Conservation (phyloP, 2,888 invertebrate species). For the Anaspis maculata region DNA sequence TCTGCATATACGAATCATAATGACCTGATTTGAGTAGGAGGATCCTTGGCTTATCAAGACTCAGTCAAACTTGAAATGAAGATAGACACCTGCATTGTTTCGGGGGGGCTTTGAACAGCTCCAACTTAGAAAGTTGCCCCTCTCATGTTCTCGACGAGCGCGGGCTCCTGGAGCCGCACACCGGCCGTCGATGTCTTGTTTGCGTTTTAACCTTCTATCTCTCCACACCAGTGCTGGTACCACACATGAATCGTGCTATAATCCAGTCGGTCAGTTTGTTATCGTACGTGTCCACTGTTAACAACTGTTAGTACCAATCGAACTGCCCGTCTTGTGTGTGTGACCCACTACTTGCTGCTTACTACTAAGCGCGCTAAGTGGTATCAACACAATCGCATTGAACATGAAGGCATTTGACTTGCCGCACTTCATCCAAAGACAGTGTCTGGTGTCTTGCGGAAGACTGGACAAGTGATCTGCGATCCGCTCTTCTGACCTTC, state of each 20-base stretch:
- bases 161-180: too few relatives aligned
- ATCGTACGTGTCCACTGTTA: background rate
- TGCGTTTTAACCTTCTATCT: conserved; percentile 31
- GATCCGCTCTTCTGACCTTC: too few relatives aligned
- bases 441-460: conserved; percentile 23
- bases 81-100: too few relatives aligned
- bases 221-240: too few relatives aligned
- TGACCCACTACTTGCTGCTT: conserved; percentile 32
- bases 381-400: conserved; percentile 14
- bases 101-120: too few relatives aligned
- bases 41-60: too few relatives aligned
- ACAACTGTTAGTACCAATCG: too few relatives aligned
- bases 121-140: conserved; percentile 36
- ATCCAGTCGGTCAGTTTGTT: conserved; percentile 20
- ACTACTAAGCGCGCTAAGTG: too few relatives aligned
- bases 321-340: conserved; percentile 28
- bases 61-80: too few relatives aligned
- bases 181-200: conserved; percentile 15
- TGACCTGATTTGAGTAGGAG: too few relatives aligned
- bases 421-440: conserved; percentile 23
- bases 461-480: conserved; percentile 19
- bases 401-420: conserved; percentile 23
- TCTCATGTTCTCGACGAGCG: too few relatives aligned
- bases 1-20: too few relatives aligned
- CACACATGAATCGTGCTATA: conserved; percentile 25